Percentiles rank a stretch among this genome's conserved stretches.
Evolutionary conservation across 2,888 invertebrate genomes (phyloP).

Genomic region (Hypercompe scribonia): DNA sequence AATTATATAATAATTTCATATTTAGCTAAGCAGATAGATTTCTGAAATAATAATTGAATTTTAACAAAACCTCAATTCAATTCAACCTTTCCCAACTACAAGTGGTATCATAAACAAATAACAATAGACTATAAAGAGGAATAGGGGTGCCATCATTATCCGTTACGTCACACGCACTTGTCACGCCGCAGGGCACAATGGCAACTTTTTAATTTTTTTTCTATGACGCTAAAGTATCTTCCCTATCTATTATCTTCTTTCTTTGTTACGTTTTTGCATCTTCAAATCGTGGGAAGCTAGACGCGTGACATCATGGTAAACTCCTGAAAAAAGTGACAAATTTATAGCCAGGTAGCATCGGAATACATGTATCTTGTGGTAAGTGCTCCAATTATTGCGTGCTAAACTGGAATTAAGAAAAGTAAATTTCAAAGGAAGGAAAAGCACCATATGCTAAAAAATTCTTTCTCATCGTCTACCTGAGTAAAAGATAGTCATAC

Average conservation of each 20-base stretch:
- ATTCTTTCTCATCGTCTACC: neutral
- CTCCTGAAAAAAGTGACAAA: conserved; percentile 57
- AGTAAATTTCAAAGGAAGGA: neutral
- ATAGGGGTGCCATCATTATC: conserved; percentile 47
- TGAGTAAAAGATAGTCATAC: neutral
- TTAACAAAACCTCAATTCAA: conserved; percentile 6
- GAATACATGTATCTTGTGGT: neutral
- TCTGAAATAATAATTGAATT: neutral
- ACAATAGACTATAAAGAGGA: conserved; percentile 50
- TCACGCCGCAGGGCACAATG: conserved; percentile 72
- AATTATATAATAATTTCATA: neutral
- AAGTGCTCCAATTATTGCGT: neutral
- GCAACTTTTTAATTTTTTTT: conserved; percentile 59
- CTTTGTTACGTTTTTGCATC: conserved; percentile 71
- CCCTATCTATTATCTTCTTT: conserved; percentile 58
- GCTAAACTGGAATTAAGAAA: neutral
- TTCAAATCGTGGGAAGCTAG: conserved; percentile 68
- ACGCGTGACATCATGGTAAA: conserved; percentile 45
- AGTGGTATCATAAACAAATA: conserved; percentile 71
- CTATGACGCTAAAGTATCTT: conserved; percentile 69
- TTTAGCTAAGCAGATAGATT: neutral
- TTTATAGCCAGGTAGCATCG: conserved; percentile 40
- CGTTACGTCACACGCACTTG: conserved; percentile 75
- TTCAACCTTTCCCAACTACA: conserved; percentile 55
- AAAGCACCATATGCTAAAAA: neutral